phyloP scores from a whole-genome alignment of 2,888 invertebrate species.

The Callinectes sapidus region DNA sequence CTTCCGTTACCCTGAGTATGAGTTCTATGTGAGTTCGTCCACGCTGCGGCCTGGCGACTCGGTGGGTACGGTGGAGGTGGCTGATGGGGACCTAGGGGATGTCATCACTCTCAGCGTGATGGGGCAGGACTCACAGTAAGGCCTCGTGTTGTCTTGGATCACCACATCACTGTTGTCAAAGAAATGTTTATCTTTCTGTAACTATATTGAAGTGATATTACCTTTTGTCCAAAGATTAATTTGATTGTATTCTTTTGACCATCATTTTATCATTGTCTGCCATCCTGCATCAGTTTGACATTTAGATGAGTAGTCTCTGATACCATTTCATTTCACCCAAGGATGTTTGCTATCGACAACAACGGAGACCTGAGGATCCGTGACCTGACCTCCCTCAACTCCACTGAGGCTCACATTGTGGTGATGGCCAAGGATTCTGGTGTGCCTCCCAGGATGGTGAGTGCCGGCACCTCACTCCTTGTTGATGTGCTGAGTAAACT shows the following conservation, averaged over 20 bases:
- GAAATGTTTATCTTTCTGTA: neutral
- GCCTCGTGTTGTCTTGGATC: neutral
- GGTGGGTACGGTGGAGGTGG: conserved; percentile 86
- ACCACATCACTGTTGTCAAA: neutral
- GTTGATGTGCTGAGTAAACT: neutral
- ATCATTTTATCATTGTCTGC: too few relatives aligned
- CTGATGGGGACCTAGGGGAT: conserved; percentile 89
- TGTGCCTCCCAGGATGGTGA: conserved; percentile 85
- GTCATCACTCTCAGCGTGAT: conserved; percentile 83
- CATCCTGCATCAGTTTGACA: too few relatives aligned
- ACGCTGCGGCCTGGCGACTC: conserved; percentile 72
- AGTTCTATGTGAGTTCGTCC: conserved; percentile 79
- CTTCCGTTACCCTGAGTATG: conserved; percentile 91
- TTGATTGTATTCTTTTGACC: too few relatives aligned
- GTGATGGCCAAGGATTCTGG: conserved; percentile 91
- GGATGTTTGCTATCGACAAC: conserved; percentile 82
- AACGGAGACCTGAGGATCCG: conserved; percentile 81
- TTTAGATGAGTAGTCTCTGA: neutral
- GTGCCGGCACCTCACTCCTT: conserved; percentile 21
- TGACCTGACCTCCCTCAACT: conserved; percentile 76
- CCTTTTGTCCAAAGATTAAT: neutral
- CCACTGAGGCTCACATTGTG: conserved; percentile 83
- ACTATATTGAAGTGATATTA: too few relatives aligned
- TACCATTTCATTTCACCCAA: neutral
- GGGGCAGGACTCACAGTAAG: conserved; percentile 83